phyloP scores from a whole-genome alignment of 2,888 invertebrate species.

The Watsonalla binaria region DNA sequence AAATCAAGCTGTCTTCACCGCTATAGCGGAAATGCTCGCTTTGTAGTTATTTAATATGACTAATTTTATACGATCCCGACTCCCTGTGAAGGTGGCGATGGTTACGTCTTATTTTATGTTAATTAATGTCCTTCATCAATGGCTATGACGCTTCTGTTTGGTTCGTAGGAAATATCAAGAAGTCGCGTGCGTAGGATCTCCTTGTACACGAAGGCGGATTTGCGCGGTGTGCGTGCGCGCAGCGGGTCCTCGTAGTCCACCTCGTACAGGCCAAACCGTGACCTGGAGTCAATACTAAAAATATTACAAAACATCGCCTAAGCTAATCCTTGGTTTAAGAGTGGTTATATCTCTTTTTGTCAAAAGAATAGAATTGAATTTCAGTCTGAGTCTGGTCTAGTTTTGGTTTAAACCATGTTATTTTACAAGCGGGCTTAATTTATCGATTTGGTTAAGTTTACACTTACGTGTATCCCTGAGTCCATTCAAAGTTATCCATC shows the following conservation, averaged over 20 bases:
- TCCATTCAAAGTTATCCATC: constrained; percentile 83
- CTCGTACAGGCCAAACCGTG: constrained; percentile 12
- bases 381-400: too few species aligned
- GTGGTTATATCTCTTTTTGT: too few species aligned
- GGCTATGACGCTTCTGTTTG: background rate
- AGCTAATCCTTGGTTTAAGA: too few species aligned
- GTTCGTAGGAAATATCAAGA: background rate
- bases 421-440: too few species aligned
- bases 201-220: constrained; percentile 13
- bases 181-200: background rate
- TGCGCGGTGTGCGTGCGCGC: constrained; percentile 10
- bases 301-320: background rate
- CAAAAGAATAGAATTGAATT: too few species aligned
- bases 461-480: constrained; percentile 74
- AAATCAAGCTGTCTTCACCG: too few species aligned
- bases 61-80: too few species aligned
- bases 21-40: too few species aligned
- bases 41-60: too few species aligned
- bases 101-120: too few species aligned
- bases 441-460: background rate
- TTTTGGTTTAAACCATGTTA: too few species aligned
- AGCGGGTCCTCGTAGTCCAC: constrained; percentile 10
- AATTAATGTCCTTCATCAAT: background rate
- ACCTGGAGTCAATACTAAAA: constrained; percentile 5
- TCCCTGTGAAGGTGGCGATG: too few species aligned